Conservation (phyloP, 2,113 vertebrate species). For the Marcusenius ussheri region DNA sequence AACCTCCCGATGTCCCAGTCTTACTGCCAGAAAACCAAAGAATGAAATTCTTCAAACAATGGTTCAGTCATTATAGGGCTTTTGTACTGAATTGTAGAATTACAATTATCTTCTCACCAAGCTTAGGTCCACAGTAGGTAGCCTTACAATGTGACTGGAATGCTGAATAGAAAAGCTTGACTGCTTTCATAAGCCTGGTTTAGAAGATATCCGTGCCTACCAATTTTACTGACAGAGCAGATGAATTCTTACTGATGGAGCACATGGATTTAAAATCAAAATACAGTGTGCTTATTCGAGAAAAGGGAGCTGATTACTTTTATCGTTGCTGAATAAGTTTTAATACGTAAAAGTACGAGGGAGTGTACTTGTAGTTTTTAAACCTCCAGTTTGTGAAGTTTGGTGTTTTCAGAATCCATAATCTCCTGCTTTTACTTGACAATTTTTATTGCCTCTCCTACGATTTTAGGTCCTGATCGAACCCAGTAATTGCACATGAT, state of each 20-base stretch:
- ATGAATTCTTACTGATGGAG: background rate
- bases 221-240: background rate
- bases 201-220: background rate
- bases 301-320: background rate
- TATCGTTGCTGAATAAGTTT: background rate
- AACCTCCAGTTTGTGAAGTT: background rate
- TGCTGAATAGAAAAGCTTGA: background rate
- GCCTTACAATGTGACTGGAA: background rate
- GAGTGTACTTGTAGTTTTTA: background rate
- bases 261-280: background rate
- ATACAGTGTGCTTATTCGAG: background rate
- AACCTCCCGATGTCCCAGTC: background rate
- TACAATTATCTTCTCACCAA: background rate
- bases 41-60: background rate
- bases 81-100: background rate
- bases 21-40: background rate
- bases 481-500: background rate
- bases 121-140: background rate
- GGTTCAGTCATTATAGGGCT: background rate
- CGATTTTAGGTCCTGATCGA: background rate
- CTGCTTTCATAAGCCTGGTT: background rate
- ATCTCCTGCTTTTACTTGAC: background rate
- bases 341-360: background rate
- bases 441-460: background rate
- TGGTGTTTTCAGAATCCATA: background rate